Percentiles rank a stretch among this genome's conserved stretches.
Conservation (phyloP, 1,140 invertebrate species). For the Geopemphigus sp. region DNA sequence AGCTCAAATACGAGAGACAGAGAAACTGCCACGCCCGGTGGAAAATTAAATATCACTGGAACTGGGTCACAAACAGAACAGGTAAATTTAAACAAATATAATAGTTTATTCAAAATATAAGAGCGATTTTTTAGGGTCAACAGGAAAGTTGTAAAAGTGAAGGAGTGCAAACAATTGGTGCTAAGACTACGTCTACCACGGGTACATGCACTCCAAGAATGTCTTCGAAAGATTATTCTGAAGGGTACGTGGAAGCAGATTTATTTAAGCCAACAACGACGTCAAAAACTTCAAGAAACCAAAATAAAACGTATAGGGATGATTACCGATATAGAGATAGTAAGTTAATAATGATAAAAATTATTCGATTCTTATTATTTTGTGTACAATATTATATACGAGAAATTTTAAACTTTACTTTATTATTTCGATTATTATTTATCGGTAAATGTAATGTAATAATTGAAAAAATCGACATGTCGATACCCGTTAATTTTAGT, state of each 20-base stretch:
- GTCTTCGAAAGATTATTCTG: conserved; percentile 38
- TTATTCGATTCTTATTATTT: too few species aligned
- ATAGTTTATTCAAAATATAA: background rate
- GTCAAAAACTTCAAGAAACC: conserved; percentile 45
- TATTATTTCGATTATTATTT: too few species aligned
- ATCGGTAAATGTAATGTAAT: too few species aligned
- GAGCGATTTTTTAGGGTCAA: conserved; percentile 29
- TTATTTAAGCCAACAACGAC: conserved; percentile 50
- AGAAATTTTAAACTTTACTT: too few species aligned
- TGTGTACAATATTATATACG: too few species aligned
- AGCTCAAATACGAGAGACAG: conserved; percentile 55
- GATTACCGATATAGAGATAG: conserved; percentile 16
- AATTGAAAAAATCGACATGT: too few species aligned
- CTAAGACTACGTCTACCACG: conserved; percentile 53
- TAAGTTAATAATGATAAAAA: background rate
- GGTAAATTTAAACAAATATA: conserved; percentile 37
- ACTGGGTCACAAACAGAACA: conserved; percentile 55
- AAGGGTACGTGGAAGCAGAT: conserved; percentile 45
- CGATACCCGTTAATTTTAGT: too few species aligned
- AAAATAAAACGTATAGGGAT: conserved; percentile 49
- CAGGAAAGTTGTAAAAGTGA: conserved; percentile 65
- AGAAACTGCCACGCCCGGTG: conserved; percentile 56
- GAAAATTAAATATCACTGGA: conserved; percentile 52
- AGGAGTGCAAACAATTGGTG: conserved; percentile 74
- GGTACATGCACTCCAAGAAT: conserved; percentile 54